phyloP scores from a whole-genome alignment of 1,140 invertebrate genomes.

The Coelopa frigida region DNA sequence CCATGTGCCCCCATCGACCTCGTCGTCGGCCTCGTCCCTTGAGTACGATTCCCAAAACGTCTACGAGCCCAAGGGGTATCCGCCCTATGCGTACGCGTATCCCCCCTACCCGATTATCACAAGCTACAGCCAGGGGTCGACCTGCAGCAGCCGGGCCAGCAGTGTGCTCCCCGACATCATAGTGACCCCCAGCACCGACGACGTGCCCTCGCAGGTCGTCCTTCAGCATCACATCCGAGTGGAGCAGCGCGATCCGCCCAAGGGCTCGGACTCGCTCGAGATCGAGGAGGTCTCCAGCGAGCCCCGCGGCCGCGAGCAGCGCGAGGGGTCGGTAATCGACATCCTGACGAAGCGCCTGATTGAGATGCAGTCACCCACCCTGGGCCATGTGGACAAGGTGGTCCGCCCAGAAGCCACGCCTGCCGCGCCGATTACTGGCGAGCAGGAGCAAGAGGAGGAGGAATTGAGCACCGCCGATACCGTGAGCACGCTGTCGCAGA shows the following conservation, averaged over 20 bases:
- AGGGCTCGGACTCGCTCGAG: conserved; percentile 31
- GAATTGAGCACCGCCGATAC: not conserved
- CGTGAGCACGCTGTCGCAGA: not conserved
- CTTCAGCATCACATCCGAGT: conserved; percentile 36
- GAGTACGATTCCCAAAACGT: conserved; percentile 16
- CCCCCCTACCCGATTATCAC: conserved; percentile 35
- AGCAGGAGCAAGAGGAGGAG: too few species aligned
- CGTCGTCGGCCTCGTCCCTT: not conserved
- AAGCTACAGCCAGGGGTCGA: conserved; percentile 32
- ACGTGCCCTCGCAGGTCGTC: conserved; percentile 35
- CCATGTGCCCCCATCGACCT: conserved; percentile 18
- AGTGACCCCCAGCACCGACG: conserved; percentile 38
- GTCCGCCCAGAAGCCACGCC: too few species aligned
- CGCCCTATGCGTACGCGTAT: conserved; percentile 25
- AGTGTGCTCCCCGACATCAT: conserved; percentile 38
- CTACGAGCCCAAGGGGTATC: conserved; percentile 8
- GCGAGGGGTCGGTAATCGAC: conserved; percentile 33
- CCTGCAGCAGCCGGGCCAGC: conserved; percentile 27
- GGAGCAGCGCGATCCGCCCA: conserved; percentile 25
- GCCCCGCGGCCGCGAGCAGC: not conserved
- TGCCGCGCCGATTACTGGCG: too few species aligned
- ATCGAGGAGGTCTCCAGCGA: conserved; percentile 28
- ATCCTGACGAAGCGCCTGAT: conserved; percentile 28
- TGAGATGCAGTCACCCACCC: too few species aligned
- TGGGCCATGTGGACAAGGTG: too few species aligned